Conservation (phyloP, 1,140 invertebrate species). For the Halictus rubicundus region DNA sequence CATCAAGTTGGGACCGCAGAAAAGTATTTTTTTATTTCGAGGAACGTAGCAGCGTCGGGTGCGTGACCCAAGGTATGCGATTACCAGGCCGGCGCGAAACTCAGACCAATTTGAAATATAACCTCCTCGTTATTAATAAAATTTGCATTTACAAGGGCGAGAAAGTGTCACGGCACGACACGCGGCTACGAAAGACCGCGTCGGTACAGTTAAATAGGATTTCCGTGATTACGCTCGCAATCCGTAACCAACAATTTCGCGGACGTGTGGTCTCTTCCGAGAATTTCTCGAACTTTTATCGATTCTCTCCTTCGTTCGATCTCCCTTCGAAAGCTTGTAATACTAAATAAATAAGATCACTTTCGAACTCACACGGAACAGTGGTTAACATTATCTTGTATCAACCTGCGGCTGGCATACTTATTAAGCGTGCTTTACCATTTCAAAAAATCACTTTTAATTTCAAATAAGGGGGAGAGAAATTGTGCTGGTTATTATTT, state of each 20-base stretch:
- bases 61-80: slow-evolving; percentile 65
- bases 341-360: not conserved
- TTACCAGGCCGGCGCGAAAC: slow-evolving; percentile 63
- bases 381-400: not conserved
- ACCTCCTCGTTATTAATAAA: slow-evolving; percentile 74
- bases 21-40: slow-evolving; percentile 21
- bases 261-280: not conserved
- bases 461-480: not conserved
- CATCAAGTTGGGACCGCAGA: slow-evolving; percentile 8
- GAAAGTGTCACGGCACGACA: slow-evolving; percentile 68
- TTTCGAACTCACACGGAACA: not conserved
- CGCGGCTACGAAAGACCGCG: slow-evolving; percentile 38
- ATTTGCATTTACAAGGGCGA: slow-evolving; percentile 77
- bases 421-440: not conserved
- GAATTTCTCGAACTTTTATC: not conserved
- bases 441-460: not conserved
- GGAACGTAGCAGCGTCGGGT: slow-evolving; percentile 51
- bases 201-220: slow-evolving; percentile 51
- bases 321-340: not conserved
- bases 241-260: slow-evolving; percentile 31
- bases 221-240: slow-evolving; percentile 48
- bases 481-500: not conserved
- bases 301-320: not conserved
- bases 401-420: not conserved
- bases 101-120: slow-evolving; percentile 71